Evolutionary conservation across 2,113 vertebrate genomes (phyloP).

Genomic region (Sitta europaea): DNA sequence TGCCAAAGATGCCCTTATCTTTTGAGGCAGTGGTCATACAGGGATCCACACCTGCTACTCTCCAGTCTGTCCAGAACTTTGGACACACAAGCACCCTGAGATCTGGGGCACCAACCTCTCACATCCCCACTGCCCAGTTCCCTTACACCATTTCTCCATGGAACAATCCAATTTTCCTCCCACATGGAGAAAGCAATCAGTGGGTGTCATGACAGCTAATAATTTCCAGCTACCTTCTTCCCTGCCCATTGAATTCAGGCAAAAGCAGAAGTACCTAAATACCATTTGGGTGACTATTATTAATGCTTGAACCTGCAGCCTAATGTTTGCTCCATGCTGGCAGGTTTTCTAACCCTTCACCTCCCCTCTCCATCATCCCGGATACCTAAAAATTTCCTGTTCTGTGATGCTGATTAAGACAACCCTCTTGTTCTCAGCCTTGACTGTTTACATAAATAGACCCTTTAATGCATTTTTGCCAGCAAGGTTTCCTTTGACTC

Average conservation of each 20-base stretch:
- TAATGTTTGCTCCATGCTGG: background rate
- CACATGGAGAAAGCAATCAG: background rate
- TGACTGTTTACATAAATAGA: constrained; percentile 13
- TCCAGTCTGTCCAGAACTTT: background rate
- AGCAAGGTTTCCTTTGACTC: constrained; percentile 12
- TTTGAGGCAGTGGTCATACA: background rate
- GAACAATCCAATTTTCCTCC: background rate
- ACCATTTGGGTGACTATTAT: background rate
- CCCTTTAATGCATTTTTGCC: constrained; percentile 34
- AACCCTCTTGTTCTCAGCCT: background rate
- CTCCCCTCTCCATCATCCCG: background rate
- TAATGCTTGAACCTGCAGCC: background rate
- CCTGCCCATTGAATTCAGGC: background rate
- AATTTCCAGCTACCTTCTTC: background rate
- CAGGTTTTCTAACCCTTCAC: background rate
- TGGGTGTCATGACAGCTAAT: background rate
- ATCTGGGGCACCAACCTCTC: background rate
- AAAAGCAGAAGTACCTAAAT: background rate
- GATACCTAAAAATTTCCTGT: background rate
- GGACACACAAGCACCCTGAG: background rate
- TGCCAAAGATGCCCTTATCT: background rate
- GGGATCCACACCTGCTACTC: background rate
- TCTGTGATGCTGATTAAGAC: background rate
- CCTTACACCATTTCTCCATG: background rate
- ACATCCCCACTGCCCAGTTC: background rate